Evolutionary conservation across 2,797 vertebrate genomes (phyloP), one percentile per base, ranked within the genome.

Genomic region (Rhynchonycteris naso): DNA sequence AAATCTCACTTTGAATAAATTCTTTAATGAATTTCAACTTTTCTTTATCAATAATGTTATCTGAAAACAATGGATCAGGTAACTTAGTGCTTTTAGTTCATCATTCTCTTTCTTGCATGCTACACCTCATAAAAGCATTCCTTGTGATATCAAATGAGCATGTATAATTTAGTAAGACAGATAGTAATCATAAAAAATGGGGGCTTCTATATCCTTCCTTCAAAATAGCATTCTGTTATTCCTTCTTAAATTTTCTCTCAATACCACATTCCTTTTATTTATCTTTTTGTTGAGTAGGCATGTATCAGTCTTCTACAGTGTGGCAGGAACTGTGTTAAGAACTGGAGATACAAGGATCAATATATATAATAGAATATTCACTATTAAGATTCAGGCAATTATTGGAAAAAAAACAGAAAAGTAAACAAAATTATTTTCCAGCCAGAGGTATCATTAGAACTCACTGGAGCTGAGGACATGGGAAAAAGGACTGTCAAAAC

Each of bases 381-480:
- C 1, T 43, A 6, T 24, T 72, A 87, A 84, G 14, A 87, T 69
- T 1, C 18, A 90, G 26, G 22, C 14, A 87, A 87, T 54, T 63
- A 30, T 12, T 74, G 13, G 12, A 66, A 33, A 90, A 33, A 90
- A 59, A 83, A 65, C 12, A 65, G 33, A 65, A 54, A 52, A 78
- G 54, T 65, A 78, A 92, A 89, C 80, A 58, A 87, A 76, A 85
- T 83, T 58, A 75, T 90, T 88, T 82, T 21, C 90, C 78, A 87
- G 56, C 1, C 43, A 65, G 3, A n/a, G 28, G 28, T 66, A 75
- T 87, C 76, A 50, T 76, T 85, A 86, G 22, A 92, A 56, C 65
- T 71, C 75, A 75, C 0, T 59, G 65, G 38, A 88, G 7, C 16
- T 33, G 38, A 74, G 30, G 15, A 72, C 0, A 75, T 33, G 7